Evolutionary conservation across 2,888 invertebrate species (phyloP).

Genomic region (Athalia circularis): DNA sequence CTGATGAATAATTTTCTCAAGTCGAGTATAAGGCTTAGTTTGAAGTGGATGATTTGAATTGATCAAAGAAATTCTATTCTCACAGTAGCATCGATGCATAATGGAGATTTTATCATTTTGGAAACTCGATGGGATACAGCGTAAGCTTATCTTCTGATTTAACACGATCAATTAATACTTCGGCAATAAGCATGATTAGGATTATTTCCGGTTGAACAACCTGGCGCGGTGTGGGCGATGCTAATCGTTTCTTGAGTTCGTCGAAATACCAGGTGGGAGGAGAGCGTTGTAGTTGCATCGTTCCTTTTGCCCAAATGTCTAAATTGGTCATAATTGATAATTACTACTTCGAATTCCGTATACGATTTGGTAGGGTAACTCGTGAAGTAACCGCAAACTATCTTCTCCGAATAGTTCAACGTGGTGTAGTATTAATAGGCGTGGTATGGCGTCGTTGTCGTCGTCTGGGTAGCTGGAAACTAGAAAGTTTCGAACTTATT

Average conservation of each 20-base stretch:
- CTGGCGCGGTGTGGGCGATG: not conserved
- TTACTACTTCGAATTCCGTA: constrained; percentile 12
- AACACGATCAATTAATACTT: no score
- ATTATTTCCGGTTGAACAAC: no score
- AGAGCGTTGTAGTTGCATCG: not conserved
- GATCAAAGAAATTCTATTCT: no score
- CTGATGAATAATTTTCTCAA: no score
- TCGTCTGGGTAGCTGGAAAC: not conserved
- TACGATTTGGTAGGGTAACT: constrained; percentile 3
- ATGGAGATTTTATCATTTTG: no score
- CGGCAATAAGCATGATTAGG: no score
- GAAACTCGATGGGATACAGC: no score
- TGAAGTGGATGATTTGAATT: no score
- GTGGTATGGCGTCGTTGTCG: not conserved
- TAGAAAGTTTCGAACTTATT: constrained; percentile 31
- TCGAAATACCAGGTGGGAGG: not conserved
- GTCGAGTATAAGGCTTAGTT: no score
- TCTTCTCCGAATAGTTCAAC: constrained; percentile 13
- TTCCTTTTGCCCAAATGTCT: not conserved
- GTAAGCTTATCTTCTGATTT: no score
- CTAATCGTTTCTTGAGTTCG: constrained; percentile 9
- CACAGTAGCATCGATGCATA: no score
- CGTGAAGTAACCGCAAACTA: constrained; percentile 27
- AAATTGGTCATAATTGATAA: constrained; percentile 41
- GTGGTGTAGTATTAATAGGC: no score